Evolutionary conservation across 2,888 invertebrate genomes (phyloP), one percentile per base, ranked within the genome.

Genomic region (Stramonita haemastoma): DNA sequence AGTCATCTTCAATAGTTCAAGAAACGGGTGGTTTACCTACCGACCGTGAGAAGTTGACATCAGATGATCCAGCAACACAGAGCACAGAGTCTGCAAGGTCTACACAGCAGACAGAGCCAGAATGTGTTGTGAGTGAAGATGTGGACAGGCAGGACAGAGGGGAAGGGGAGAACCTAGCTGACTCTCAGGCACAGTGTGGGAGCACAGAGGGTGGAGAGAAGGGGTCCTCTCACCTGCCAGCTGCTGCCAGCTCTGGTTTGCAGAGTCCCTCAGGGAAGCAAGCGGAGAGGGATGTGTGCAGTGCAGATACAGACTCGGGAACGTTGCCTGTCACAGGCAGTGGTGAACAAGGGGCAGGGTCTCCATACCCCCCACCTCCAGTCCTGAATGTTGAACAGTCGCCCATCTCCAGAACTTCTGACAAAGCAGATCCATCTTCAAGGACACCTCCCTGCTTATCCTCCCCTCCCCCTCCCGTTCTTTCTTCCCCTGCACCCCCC

Each of bases 281-380:
- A 11, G 77, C n/a, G 77, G n/a, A 1, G 22, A 60, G 15, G 60
- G 60, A 13, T 19, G 60, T 60, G 15, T 4, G 22, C 1, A n/a
- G 26, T 29, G n/a, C 77, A 77, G 79, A 81, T 8, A 15, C n/a
- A 46, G 34, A 26, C 17, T 22, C 17, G n/a, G 87, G 34, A 6
- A 70, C 32, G 19, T 26, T 87, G 77, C 32, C 87, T 8, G 60
- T 57, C 34, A 26, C 57, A 2, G 11, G 29, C 5, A 13, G 26
- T 11, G 56, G 73, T 26, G 85, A 36, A 26, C 29, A 73, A 6
- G 36, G 79, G 26, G 34, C 29, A 26, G 85, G 89, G 22, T 89
- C 89, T 8, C 89, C 89, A 0, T 89, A 89, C 70, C 73, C 57
- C 29, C 89, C 85, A 8, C 89, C 89, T 8, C 89, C 89, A 1